Evolutionary conservation across 2,113 vertebrate genomes (phyloP).

Genomic region (Callithrix jacchus): DNA sequence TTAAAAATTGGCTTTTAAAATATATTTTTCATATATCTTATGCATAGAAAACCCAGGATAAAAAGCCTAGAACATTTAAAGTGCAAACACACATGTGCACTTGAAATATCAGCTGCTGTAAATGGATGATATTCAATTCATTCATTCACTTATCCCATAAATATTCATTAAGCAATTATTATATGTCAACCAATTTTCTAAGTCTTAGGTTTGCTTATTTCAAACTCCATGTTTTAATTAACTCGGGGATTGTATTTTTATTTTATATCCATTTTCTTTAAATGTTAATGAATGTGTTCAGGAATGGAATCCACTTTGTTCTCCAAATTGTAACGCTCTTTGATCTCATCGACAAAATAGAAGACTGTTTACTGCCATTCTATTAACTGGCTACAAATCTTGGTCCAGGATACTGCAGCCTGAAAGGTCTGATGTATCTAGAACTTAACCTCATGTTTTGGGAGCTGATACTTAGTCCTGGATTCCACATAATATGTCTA

Average conservation of each 20-base stretch:
- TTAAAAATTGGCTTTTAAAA: slow-evolving; percentile 17
- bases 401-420: not conserved
- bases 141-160: not conserved
- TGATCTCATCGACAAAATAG: not conserved
- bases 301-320: not conserved
- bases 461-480: not conserved
- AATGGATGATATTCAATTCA: not conserved
- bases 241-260: not conserved
- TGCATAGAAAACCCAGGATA: not conserved
- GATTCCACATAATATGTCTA: not conserved
- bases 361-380: not conserved
- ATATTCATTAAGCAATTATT: not conserved
- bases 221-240: slow-evolving; percentile 24
- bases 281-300: slow-evolving; percentile 17
- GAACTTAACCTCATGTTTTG: not conserved
- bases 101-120: slow-evolving; percentile 5
- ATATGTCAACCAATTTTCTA: not conserved
- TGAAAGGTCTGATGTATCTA: not conserved
- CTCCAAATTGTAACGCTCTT: not conserved
- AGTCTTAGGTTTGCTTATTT: slow-evolving; percentile 4
- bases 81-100: not conserved
- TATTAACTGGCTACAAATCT: not conserved
- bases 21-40: not conserved
- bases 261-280: slow-evolving; percentile 7
- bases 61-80: not conserved